These are phyloP conservation scores for Sicus ferrugineus DNA, from an alignment of 2,888 invertebrate genomes.

Conservation along the genomic window DNA sequence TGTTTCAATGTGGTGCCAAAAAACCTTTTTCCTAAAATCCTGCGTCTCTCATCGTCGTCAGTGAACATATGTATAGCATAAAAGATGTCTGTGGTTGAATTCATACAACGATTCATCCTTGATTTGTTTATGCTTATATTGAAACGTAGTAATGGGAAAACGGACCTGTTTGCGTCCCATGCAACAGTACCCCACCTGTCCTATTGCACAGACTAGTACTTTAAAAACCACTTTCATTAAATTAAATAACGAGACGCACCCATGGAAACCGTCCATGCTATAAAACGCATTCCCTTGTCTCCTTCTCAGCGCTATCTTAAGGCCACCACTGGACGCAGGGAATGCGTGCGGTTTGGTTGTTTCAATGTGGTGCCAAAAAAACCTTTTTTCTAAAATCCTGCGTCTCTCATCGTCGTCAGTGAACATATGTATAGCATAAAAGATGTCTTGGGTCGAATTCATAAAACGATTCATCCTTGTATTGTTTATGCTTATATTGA, in stretches of 20 bases:
- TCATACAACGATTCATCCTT: not conserved
- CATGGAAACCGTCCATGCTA: too few species aligned
- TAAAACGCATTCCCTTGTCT: too few species aligned
- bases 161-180: not conserved
- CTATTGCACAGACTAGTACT: not conserved
- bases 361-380: not conserved
- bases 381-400: not conserved
- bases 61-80: not conserved
- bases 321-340: too few species aligned
- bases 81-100: slow-evolving; percentile 20
- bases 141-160: not conserved
- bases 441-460: slow-evolving; percentile 4
- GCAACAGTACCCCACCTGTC: not conserved
- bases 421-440: slow-evolving; percentile 1
- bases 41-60: not conserved
- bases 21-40: not conserved
- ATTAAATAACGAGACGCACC: too few species aligned
- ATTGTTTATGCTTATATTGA: slow-evolving; percentile 12
- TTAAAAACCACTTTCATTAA: too few species aligned
- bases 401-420: not conserved
- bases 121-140: slow-evolving; percentile 10
- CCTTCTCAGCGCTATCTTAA: too few species aligned
- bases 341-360: too few species aligned
- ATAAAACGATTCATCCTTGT: not conserved
- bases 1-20: not conserved